Evolutionary conservation across 2,888 invertebrate species (phyloP), one percentile per base, ranked within the genome.

Genomic region (Andrena praecox): DNA sequence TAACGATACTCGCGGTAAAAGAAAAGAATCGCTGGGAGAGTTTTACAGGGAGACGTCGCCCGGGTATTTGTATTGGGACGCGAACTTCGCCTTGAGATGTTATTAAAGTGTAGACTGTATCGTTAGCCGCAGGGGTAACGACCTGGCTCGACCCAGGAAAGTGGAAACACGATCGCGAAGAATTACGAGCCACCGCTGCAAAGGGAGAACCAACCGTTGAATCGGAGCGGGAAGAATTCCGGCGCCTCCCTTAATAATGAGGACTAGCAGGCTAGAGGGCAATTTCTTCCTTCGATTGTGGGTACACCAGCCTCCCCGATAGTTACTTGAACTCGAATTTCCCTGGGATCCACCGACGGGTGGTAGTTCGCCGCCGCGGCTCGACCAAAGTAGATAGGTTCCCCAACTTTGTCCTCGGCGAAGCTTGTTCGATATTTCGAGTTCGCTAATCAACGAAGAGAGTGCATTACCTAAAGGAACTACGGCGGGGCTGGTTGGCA

Each of bases 311-410:
- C 42, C 52, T 7, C 8, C 24, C 31, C 50, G 60, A 79, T 75
- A 76, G 79, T 86, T 84, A 79, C 64, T 50, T 63, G 29, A 24
- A 31, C 31, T 62, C 67, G 66, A 77, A 74, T 78, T 80, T 85
- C 77, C 8, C 27, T 6, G 12, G 4, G 5, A 74, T 42, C 16
- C 20, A 24, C n/a, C 10, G n/a, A 63, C 54, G 48, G 42, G 6
- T 54, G 42, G 64, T 69, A 69, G 76, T 64, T 35, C 24, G 48
- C 35, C 27, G 33, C 16, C 33, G 35, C 54, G 67, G 67, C 52
- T 75, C 60, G 35, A 31, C 62, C 20, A 69, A 73, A 73, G 75
- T 70, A 42, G 42, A 85, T 85, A 54, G 77, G 33, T 64, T 27
- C 50, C 64, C 72, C n/a, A 72, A 78, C 52, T 77, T 74, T 42